Evolutionary conservation across 2,888 invertebrate species (phyloP).

Genomic region (Andrena haemorrhoa): DNA sequence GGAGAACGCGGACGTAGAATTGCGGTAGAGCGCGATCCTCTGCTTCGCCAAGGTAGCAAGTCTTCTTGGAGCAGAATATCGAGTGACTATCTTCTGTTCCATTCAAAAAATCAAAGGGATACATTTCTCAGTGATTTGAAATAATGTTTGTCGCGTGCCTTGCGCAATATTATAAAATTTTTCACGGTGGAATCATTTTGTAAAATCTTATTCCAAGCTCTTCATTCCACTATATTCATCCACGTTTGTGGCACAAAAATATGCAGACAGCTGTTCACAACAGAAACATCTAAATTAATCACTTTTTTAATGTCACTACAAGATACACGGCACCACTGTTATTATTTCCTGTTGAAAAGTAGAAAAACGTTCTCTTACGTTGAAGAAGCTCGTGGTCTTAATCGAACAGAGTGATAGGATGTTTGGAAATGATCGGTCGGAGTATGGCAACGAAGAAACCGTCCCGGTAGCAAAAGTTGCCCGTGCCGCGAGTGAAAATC

Average conservation of each 20-base stretch:
- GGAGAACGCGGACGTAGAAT: slow-evolving; percentile 3
- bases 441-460: not conserved
- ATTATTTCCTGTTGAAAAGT: not conserved
- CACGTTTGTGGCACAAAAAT: not conserved
- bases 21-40: not conserved
- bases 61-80: not conserved
- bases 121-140: not conserved
- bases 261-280: not conserved
- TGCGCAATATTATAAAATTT: no score
- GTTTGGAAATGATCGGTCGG: not conserved
- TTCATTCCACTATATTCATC: slow-evolving; percentile 1
- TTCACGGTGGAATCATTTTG: not conserved
- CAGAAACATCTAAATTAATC: not conserved
- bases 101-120: not conserved
- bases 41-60: not conserved
- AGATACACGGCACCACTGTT: not conserved
- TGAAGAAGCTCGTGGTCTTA: not conserved
- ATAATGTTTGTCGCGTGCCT: no score
- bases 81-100: not conserved
- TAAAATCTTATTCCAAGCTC: not conserved
- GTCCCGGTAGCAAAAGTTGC: slow-evolving; percentile 43
- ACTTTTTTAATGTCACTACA: not conserved
- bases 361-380: not conserved
- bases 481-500: slow-evolving; percentile 70
- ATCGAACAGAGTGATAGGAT: not conserved